phyloP scores from a whole-genome alignment of 2,888 invertebrate genomes.

The Gerris lacustris region DNA sequence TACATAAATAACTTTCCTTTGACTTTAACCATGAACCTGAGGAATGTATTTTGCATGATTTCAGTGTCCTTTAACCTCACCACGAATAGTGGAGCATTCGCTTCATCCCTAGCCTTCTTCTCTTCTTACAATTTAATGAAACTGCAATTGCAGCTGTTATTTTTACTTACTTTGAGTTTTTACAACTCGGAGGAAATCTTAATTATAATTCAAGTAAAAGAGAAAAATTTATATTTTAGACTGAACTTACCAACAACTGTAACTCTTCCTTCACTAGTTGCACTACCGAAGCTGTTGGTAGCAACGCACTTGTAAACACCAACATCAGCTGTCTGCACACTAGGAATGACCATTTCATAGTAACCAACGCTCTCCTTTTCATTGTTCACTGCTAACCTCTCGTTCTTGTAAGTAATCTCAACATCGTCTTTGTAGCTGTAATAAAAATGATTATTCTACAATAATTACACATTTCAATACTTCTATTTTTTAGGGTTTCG shows the following conservation, averaged over 20 bases:
- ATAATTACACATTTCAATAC: not conserved
- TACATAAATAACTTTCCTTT: too few species aligned
- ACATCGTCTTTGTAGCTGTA: conserved; percentile 68
- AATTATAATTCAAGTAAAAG: too few species aligned
- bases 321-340: conserved; percentile 64
- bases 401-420: conserved; percentile 54
- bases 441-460: conserved; percentile 19
- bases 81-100: conserved; percentile 69
- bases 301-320: conserved; percentile 77
- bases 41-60: conserved; percentile 69
- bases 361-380: conserved; percentile 64
- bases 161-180: too few species aligned
- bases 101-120: conserved; percentile 51
- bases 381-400: conserved; percentile 55
- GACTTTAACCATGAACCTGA: conserved; percentile 78
- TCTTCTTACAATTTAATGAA: too few species aligned
- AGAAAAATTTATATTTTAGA: too few species aligned
- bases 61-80: conserved; percentile 79
- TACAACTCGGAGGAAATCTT: too few species aligned
- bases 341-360: conserved; percentile 75
- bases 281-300: conserved; percentile 66
- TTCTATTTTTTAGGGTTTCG: too few species aligned
- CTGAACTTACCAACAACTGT: conserved; percentile 55
- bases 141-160: too few species aligned
- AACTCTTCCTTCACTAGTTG: conserved; percentile 59